phyloP scores from a whole-genome alignment of 2,797 vertebrate genomes.

The Pyrocephalus nanus region DNA sequence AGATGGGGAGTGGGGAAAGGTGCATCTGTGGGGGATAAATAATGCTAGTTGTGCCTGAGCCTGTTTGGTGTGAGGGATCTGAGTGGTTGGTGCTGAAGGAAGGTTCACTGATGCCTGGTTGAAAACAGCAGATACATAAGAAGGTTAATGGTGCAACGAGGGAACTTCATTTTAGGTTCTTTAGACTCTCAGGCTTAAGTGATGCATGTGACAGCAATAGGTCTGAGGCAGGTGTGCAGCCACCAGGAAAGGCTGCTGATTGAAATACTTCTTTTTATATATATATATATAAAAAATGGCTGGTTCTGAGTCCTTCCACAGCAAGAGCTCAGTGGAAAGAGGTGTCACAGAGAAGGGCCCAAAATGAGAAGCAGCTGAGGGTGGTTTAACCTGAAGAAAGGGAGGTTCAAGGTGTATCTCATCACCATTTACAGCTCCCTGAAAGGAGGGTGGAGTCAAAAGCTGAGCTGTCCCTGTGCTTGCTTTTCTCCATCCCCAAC shows the following conservation, averaged over 20 bases:
- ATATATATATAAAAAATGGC: background rate
- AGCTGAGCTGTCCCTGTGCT: background rate
- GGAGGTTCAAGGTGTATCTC: background rate
- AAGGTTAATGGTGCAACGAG: slow-evolving; percentile 30
- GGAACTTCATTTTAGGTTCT: background rate
- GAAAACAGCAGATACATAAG: background rate
- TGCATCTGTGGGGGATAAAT: background rate
- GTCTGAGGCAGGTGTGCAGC: background rate
- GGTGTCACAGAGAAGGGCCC: background rate
- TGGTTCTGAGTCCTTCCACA: background rate
- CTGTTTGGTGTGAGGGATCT: background rate
- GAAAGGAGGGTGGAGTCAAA: background rate
- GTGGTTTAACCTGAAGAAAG: background rate
- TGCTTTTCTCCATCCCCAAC: background rate
- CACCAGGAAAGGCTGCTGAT: background rate
- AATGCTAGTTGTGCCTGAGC: background rate
- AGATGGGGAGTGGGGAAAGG: background rate
- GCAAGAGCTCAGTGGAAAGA: background rate
- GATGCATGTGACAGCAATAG: background rate
- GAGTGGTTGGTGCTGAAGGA: background rate
- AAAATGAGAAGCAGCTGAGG: background rate
- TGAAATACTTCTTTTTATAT: background rate
- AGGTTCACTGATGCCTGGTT: background rate
- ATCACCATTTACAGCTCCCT: background rate
- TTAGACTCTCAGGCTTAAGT: background rate